These are phyloP conservation scores for Eulimnadia texana DNA, from an alignment of 1,140 invertebrate species.

Conservation along the genomic window DNA sequence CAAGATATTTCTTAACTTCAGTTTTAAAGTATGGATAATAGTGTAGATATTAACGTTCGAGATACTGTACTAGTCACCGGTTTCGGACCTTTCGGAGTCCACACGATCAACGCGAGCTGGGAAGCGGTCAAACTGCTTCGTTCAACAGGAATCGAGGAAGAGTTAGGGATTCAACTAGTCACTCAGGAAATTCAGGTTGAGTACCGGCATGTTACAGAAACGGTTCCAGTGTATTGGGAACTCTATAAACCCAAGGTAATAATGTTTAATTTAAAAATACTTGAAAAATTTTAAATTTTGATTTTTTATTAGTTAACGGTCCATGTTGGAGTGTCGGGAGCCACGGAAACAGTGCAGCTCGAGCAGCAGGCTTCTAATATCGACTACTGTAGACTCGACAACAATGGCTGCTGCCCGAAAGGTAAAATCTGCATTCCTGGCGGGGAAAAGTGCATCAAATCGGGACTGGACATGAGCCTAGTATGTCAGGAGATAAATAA, in stretches of 20 bases:
- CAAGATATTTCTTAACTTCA: no score
- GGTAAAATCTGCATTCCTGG: constrained; percentile 26
- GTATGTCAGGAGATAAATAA: constrained; percentile 28
- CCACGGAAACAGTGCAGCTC: constrained; percentile 28
- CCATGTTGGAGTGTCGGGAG: constrained; percentile 31
- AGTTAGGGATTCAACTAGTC: constrained; percentile 37
- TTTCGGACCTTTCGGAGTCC: constrained; percentile 54
- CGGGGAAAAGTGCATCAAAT: constrained; percentile 22
- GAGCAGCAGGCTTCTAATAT: constrained; percentile 30
- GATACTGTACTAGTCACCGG: constrained; percentile 42
- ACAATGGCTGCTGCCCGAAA: constrained; percentile 22
- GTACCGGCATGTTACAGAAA: constrained; percentile 42
- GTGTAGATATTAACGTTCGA: not conserved
- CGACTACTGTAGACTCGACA: constrained; percentile 27
- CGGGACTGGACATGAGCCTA: constrained; percentile 27
- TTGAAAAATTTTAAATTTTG: constrained; percentile 1
- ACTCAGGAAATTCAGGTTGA: constrained; percentile 46
- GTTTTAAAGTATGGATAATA: not conserved
- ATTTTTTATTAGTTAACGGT: constrained; percentile 27
- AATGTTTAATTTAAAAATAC: not conserved
- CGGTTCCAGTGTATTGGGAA: constrained; percentile 46
- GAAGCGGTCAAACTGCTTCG: constrained; percentile 48
- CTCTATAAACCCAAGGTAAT: constrained; percentile 46
- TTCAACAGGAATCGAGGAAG: constrained; percentile 24
- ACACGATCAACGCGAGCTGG: constrained; percentile 61